Base-by-base conservation (phyloP, 2,888 invertebrate species). In the Taphrorychus bicolor region DNA sequence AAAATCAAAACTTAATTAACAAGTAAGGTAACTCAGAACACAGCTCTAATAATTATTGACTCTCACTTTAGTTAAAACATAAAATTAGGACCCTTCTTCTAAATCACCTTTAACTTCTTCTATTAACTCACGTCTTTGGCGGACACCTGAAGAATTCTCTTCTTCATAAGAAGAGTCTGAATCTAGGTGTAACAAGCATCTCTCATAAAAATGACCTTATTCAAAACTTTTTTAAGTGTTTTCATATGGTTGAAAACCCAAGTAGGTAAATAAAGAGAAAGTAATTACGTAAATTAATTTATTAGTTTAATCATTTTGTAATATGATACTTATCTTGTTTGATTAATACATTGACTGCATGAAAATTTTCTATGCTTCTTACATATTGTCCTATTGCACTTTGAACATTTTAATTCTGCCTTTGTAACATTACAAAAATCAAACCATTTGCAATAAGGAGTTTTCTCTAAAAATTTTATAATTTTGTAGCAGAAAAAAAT, bases 111-210 rank as follows among this genome's bases (percentile, higher is more conserved):
- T 45, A 2, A 45, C 19, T 16, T 60, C 59, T 60, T 66, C 66
- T 32, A 66, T 66, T 16, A 32, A 32, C 32, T 32, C 32, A 11
- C 45, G 42, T 40, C 52, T 59, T 45, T 42, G 42, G 19, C 66
- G 45, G 3, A 53, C 41, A 19, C 32, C 48, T 23, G 66, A 21
- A 3, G 23, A 59, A 42, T 45, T 24, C 2, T 53, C 53, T 18
- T 54, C 60, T 32, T 23, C 59, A 54, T 42, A 19, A 21, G 54
- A 59, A 18, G 57, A 57, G 14, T 63, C 63, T 52, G 61, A 49
- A 58, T 57, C 56, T 63, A 4, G 17, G 14, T 11, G 17, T n/a
- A 23, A 42, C n/a, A n/a, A n/a, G n/a, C n/a, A n/a, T n/a, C n/a
- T n/a, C n/a, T n/a, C n/a, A n/a, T n/a, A n/a, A n/a, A n/a, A n/a